Percentiles rank a stretch among this genome's conserved stretches.
phyloP scores from a whole-genome alignment of 30 jellyfish, hydroid and myxozoan genomes.

The Calvadosia cruxmelitensis region DNA sequence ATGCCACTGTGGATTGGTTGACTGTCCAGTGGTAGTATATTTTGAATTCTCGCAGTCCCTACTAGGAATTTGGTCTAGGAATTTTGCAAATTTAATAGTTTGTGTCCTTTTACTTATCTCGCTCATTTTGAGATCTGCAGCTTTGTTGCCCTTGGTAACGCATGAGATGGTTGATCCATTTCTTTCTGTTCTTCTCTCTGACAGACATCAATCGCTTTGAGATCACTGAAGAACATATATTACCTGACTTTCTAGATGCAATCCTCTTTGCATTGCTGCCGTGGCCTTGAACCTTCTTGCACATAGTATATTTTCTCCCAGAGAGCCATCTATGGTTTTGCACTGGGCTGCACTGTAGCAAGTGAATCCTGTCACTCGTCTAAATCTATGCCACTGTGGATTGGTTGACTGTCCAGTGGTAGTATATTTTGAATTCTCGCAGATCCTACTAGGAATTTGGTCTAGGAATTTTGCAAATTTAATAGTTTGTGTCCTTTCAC shows the following conservation, averaged over 20 bases:
- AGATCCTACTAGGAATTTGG: not conserved
- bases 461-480: not conserved
- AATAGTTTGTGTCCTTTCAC: no score
- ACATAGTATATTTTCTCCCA: not conserved
- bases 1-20: not conserved
- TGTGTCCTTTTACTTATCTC: no score
- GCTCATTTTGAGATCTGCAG: no score
- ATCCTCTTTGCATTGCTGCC: not conserved
- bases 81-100: not conserved
- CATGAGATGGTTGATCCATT: no score
- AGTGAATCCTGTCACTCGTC: not conserved
- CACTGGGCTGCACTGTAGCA: no score
- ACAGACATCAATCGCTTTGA: no score
- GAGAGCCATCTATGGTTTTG: no score
- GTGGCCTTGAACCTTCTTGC: not conserved
- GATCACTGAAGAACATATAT: not conserved
- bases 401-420: not conserved
- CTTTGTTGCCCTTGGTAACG: no score
- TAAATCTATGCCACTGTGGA: not conserved
- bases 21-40: not conserved
- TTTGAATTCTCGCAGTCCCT: not conserved
- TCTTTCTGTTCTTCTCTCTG: no score
- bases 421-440: not conserved
- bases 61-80: not conserved
- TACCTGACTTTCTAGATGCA: not conserved